Percentiles rank a stretch among this genome's conserved stretches.
Evolutionary conservation across 1,140 invertebrate genomes (phyloP).

Genomic region (Pseudomyrmex pallidus): DNA sequence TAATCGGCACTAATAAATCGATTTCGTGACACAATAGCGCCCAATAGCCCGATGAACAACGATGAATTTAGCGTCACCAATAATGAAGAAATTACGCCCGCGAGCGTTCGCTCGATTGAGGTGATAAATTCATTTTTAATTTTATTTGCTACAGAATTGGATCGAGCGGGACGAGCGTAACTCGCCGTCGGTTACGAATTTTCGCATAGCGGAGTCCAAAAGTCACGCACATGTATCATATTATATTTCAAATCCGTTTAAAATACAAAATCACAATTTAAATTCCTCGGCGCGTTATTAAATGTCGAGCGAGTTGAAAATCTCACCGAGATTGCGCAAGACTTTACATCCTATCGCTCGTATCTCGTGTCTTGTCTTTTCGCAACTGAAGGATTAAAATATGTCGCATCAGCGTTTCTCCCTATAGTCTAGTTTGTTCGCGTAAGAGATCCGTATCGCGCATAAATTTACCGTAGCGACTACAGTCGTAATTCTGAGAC

Average conservation of each 20-base stretch:
- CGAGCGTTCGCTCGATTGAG: not conserved
- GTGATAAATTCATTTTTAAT: not conserved
- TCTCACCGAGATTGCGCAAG: not conserved
- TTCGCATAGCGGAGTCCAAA: not conserved
- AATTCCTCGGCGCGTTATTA: constrained; percentile 10
- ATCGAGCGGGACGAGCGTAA: not conserved
- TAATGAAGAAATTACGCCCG: not conserved
- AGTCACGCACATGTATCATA: not conserved
- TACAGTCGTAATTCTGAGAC: constrained; percentile 22
- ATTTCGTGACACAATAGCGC: not conserved
- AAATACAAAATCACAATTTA: no score
- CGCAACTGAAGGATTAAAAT: constrained; percentile 10
- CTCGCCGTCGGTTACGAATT: not conserved
- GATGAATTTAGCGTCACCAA: not conserved
- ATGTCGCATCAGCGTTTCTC: not conserved
- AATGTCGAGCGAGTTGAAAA: constrained; percentile 14
- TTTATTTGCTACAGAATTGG: constrained; percentile 13
- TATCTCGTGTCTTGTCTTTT: not conserved
- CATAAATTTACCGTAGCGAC: constrained; percentile 13
- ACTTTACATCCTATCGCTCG: not conserved
- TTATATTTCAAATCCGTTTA: constrained; percentile 11
- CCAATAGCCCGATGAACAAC: not conserved
- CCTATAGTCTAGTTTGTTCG: not conserved
- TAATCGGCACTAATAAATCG: constrained; percentile 40
- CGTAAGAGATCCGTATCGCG: constrained; percentile 1